Conservation (phyloP, 2,888 invertebrate genomes). For the Lissocephala sabroskyi region DNA sequence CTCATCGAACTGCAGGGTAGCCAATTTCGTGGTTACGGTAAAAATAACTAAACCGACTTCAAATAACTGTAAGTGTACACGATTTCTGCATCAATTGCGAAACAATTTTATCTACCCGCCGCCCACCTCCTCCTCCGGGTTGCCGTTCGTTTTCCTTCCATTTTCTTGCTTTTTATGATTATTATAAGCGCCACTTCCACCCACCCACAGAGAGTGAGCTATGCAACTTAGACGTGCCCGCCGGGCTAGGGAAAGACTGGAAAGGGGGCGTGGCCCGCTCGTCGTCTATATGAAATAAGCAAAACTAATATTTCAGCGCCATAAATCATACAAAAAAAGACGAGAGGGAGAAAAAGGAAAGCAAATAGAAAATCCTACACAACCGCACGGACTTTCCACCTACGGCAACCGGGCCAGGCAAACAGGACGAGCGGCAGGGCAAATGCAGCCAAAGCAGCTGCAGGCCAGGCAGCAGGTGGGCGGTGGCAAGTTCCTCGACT, state of each 20-base stretch:
- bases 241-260: slow-evolving; percentile 1
- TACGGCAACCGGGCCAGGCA: slow-evolving; percentile 5
- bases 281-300: slow-evolving; percentile 55
- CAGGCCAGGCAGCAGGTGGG: not conserved
- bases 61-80: slow-evolving; percentile 49
- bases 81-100: slow-evolving; percentile 54
- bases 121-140: not conserved
- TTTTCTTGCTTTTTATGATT: slow-evolving; percentile 40
- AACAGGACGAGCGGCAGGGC: slow-evolving; percentile 14
- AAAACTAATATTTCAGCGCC: slow-evolving; percentile 69
- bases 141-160: not conserved
- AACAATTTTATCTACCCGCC: slow-evolving; percentile 25
- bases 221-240: slow-evolving; percentile 46
- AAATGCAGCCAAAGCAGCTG: slow-evolving; percentile 1
- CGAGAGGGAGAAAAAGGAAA: too few species aligned
- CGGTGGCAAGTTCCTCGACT: not conserved
- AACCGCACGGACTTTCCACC: too few species aligned
- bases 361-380: slow-evolving; percentile 38
- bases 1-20: too few species aligned
- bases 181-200: slow-evolving; percentile 41
- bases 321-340: slow-evolving; percentile 68
- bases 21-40: slow-evolving; percentile 36
- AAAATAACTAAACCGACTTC: slow-evolving; percentile 29
- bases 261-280: not conserved
- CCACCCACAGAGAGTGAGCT: slow-evolving; percentile 37